Conservation (phyloP, 2,797 vertebrate genomes). For the Dendrocincla fuliginosa region DNA sequence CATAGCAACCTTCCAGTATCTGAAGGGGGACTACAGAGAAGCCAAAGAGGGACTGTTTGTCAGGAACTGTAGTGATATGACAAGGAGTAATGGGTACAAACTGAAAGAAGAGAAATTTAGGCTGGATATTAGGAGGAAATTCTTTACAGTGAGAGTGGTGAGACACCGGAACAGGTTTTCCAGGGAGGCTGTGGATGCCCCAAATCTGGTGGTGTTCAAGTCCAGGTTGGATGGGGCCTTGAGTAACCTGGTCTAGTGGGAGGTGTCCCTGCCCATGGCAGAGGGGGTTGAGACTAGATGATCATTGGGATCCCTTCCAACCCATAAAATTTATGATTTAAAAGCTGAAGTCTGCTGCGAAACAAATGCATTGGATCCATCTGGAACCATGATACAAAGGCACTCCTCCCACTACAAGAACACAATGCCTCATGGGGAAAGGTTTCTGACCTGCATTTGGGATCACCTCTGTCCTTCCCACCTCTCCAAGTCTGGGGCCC, state of each 20-base stretch:
- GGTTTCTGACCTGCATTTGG: neutral
- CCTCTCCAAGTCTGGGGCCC: rapidly evolving
- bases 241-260: neutral
- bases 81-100: neutral
- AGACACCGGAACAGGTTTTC: neutral
- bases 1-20: neutral
- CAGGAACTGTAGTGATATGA: neutral
- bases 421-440: rapidly evolving
- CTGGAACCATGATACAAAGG: neutral
- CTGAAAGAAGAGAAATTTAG: neutral
- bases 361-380: neutral
- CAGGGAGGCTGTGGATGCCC: neutral
- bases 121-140: neutral
- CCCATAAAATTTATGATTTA: neutral
- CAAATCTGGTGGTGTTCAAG: neutral
- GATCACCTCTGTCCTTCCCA: neutral
- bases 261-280: neutral
- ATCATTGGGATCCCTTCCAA: neutral
- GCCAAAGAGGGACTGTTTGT: neutral
- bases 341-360: neutral
- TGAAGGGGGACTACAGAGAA: neutral
- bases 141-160: neutral
- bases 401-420: neutral
- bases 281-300: neutral
- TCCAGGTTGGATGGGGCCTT: neutral